Percentiles rank a stretch among this genome's conserved stretches.
Conservation (phyloP, 2,888 invertebrate species). For the Arctia plantaginis region DNA sequence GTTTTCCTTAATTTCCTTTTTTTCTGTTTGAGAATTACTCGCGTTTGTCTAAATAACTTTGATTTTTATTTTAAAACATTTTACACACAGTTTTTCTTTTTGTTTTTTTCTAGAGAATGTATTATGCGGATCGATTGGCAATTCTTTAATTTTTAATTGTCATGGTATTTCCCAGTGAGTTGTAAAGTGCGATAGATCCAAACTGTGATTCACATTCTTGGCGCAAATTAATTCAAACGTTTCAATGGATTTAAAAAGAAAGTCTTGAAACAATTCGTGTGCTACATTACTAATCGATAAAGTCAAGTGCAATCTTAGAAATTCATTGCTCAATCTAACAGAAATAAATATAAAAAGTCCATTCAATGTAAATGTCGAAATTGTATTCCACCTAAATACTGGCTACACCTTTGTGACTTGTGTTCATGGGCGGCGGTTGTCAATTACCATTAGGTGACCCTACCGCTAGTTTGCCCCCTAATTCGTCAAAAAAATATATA, state of each 20-base stretch:
- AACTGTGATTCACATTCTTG: constrained; percentile 41
- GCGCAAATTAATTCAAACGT: constrained; percentile 35
- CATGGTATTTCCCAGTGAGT: constrained; percentile 28
- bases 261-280: constrained; percentile 32
- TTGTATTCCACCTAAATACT: neutral
- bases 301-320: constrained; percentile 27
- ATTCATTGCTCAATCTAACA: constrained; percentile 10
- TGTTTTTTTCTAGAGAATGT: neutral
- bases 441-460: too few species aligned
- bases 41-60: constrained; percentile 29
- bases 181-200: constrained; percentile 28
- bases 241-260: constrained; percentile 28
- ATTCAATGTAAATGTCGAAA: neutral
- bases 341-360: neutral
- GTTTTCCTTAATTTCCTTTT: constrained; percentile 38
- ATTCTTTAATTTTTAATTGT: constrained; percentile 34
- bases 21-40: constrained; percentile 29
- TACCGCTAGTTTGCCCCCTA: too few species aligned
- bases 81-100: neutral
- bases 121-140: constrained; percentile 23
- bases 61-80: constrained; percentile 16
- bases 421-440: too few species aligned
- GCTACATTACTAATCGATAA: constrained; percentile 36
- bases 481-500: too few species aligned
- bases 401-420: too few species aligned